These are phyloP conservation scores for Onychomys torridus DNA, from an alignment of 2,797 vertebrate genomes.

Conservation along the genomic window DNA sequence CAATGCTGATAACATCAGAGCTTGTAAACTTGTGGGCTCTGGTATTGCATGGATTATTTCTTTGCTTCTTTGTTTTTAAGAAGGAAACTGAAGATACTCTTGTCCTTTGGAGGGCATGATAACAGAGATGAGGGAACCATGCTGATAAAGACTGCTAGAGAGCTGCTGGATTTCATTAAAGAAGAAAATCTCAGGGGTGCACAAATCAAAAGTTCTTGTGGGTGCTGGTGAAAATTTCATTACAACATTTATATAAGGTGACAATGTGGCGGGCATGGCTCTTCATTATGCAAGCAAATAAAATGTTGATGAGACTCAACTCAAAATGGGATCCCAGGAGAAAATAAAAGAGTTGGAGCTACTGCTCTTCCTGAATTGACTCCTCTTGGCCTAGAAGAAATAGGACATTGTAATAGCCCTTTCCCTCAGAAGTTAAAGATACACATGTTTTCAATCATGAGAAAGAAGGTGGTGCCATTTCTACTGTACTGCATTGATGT, in stretches of 20 bases:
- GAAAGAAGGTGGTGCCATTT: neutral
- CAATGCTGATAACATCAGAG: conserved; percentile 89
- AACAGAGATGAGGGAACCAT: neutral
- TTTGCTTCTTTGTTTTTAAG: neutral
- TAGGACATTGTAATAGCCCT: neutral
- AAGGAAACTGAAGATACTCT: neutral
- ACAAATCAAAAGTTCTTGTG: conserved; percentile 95
- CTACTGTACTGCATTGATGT: neutral
- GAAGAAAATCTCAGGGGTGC: conserved; percentile 97
- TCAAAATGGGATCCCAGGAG: neutral
- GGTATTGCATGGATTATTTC: neutral
- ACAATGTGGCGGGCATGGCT: conserved; percentile 98
- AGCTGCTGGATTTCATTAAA: neutral
- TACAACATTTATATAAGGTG: conserved; percentile 91
- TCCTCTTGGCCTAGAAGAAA: neutral
- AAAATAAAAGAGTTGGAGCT: neutral
- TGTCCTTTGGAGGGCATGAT: neutral
- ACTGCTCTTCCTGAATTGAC: neutral
- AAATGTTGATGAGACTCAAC: conserved; percentile 94
- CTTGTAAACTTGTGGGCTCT: conserved; percentile 95
- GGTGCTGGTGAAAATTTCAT: conserved; percentile 93
- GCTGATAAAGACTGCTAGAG: neutral
- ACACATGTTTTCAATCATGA: neutral
- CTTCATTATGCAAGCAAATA: conserved; percentile 99
- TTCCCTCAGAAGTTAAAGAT: neutral